phyloP scores from a whole-genome alignment of 2,797 vertebrate species.

The Sciurus carolinensis region DNA sequence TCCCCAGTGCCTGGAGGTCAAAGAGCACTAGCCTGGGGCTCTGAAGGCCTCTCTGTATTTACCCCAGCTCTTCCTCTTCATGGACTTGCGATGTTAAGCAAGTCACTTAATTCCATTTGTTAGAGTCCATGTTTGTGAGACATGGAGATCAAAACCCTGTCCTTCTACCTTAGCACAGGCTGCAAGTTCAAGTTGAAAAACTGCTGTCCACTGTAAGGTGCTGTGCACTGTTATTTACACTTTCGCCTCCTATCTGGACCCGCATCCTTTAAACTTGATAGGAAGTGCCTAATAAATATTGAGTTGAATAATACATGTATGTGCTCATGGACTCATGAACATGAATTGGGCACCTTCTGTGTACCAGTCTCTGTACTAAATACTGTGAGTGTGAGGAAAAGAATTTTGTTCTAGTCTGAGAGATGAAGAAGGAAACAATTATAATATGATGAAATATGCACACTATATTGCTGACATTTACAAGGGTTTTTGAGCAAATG shows the following conservation, averaged over 20 bases:
- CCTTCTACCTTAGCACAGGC: background rate
- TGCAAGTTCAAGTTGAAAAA: background rate
- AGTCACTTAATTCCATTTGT: background rate
- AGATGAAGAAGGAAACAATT: background rate
- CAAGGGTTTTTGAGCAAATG: background rate
- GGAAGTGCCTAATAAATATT: background rate
- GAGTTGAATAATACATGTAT: background rate
- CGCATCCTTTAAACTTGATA: background rate
- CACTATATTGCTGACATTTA: background rate
- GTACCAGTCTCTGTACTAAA: background rate
- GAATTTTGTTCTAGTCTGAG: background rate
- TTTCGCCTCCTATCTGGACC: background rate
- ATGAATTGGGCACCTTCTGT: background rate
- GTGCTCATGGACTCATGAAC: background rate
- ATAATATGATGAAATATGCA: rapidly evolving
- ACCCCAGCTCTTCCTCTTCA: background rate
- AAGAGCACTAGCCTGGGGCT: background rate
- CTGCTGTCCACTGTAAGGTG: background rate
- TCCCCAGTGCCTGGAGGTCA: rapidly evolving
- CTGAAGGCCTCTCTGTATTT: background rate
- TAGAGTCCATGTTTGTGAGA: background rate
- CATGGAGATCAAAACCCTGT: background rate
- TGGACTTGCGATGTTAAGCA: background rate
- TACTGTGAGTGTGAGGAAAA: background rate
- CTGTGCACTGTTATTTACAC: background rate